Conservation (phyloP, 2,113 vertebrate species). For the Prolemur simus region DNA sequence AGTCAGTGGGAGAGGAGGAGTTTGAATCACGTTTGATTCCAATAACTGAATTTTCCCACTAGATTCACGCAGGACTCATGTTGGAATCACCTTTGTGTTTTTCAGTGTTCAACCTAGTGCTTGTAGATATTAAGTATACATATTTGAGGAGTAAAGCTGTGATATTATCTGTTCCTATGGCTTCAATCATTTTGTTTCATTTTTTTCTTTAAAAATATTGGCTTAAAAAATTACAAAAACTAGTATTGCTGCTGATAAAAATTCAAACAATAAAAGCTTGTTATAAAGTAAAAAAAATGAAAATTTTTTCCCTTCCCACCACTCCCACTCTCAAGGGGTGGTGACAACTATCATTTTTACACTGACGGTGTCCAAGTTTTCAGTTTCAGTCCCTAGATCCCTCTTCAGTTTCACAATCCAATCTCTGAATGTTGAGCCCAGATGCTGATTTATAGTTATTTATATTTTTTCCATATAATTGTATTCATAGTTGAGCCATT, state of each 20-base stretch:
- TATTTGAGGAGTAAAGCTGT: neutral
- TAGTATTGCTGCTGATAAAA: slow-evolving; percentile 36
- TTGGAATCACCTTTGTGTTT: neutral
- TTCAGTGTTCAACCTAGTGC: neutral
- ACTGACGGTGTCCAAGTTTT: slow-evolving; percentile 48
- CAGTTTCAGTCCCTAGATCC: slow-evolving; percentile 54
- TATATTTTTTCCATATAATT: slow-evolving; percentile 48
- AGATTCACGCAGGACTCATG: neutral
- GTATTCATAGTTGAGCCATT: neutral
- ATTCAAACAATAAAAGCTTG: neutral
- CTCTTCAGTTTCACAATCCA: slow-evolving; percentile 63
- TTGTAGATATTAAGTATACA: neutral
- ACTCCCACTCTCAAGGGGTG: slow-evolving; percentile 58
- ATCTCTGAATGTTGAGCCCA: slow-evolving; percentile 30
- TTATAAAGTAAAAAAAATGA: neutral
- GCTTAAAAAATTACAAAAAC: neutral
- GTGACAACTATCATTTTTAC: slow-evolving; percentile 52
- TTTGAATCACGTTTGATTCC: neutral
- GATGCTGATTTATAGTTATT: slow-evolving; percentile 57
- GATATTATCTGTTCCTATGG: neutral
- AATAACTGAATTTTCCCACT: neutral
- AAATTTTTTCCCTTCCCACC: neutral
- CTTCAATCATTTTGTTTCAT: neutral
- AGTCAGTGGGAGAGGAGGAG: neutral
- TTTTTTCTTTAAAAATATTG: neutral